Base-by-base conservation (phyloP, 1,140 invertebrate genomes). In the Zaprionus tsacasi region DNA sequence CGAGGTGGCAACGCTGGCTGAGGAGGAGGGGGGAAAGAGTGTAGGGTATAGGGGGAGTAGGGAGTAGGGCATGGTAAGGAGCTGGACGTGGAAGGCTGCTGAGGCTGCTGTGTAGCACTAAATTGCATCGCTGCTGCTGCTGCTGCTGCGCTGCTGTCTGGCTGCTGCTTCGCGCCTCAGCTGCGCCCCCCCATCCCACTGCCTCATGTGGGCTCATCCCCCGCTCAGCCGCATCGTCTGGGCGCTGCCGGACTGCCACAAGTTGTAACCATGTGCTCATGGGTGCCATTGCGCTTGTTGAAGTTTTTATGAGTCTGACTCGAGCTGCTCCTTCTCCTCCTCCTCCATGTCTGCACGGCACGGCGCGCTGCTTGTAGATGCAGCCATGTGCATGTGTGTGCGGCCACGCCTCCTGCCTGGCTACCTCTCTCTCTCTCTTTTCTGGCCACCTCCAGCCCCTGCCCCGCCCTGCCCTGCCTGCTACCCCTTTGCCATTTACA, bases 301-400 rank as follows among this genome's bases (percentile, higher is more conserved):
- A 86, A 86, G 82, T 86, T 86, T 86, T 86, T 86, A 87, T 87
- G 82, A 87, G 82, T 82, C 82, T 86, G 82, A 69, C 67, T 60
- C 48, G 50, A 6, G 3, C 36, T 25, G 7, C 40, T 12, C 30
- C 11, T 25, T 15, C 33, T 17, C 17, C 25, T 27, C 27, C 54
- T 17, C 10, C 17, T 12, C 10, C 13, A 6, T 21, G 66, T 27
- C 43, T 11, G 10, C 36, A 21, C 21, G 21, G 21, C n/a, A n/a
- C 21, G 21, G 21, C 25, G 40, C 13, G 30, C 27, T 54, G 59
- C 27, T 70, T 70, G 33, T 55, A 25, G 27, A 61, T 77, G 78
- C 68, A 66, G 38, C 21, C 56, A 54, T 70, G 56, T 74, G 59
- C 67, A 60, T 65, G 52, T 72, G 52, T 72, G 58, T 61, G 48